Base-by-base conservation (phyloP, 1,140 invertebrate genomes). In the Leptoteleia sp. region DNA sequence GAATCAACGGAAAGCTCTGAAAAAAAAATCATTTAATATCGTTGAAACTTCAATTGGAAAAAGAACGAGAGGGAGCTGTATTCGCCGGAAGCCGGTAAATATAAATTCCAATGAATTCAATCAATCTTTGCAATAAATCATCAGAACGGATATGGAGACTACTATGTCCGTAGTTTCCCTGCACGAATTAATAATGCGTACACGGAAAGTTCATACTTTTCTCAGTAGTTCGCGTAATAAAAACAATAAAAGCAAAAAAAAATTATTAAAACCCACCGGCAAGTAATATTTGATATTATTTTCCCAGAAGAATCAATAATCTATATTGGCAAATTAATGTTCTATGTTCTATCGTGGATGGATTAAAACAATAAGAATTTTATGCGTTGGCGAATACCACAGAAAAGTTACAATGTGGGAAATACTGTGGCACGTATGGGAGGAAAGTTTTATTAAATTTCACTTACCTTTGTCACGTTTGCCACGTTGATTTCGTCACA, bases 81-180 rank as follows among this genome's bases (percentile, higher is more conserved):
- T 40, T 79, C 37, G 64, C 48, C 64, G 73, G 52, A 75, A 65
- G 65, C 50, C 48, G 55, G 78, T 79, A 81, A 80, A 82, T 80
- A 82, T 79, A 82, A 50, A 82, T 71, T 81, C 79, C 72, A 79
- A 84, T 81, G 73, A 84, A 84, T 82, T 82, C 81, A 84, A 84
- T 84, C 82, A 82, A 82, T 81, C 82, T 81, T 81, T 81, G 78
- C 82, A 78, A 82, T 84, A 82, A 82, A 84, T 81, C 80, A 82
- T 82, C 80, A 48, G 31, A 61, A 48, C 73, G 76, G 25, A 68
- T 67, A 80, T 62, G 27, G 54, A 65, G 47, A 48, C 27, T 67
- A 55, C 65, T 79, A 67, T 79, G 76, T 82, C 77, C 71, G 76
- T 40, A 62, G 71, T 79, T 81, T 76, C 42, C 57, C 55, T 77